phyloP scores from a whole-genome alignment of 2,113 vertebrate genomes.

The Junco hyemalis region DNA sequence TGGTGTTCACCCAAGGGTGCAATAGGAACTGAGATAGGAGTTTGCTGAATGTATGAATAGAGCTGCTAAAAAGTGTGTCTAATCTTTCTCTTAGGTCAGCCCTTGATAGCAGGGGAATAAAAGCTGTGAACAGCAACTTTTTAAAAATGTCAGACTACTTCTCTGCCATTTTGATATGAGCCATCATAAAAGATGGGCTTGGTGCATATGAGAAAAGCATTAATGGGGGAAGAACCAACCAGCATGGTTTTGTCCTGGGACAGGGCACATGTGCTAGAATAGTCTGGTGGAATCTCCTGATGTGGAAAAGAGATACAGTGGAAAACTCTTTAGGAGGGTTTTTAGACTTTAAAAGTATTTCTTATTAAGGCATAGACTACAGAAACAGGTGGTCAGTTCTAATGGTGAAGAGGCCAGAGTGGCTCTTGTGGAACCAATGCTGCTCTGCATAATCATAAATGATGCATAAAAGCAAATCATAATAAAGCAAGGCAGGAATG shows the following conservation, averaged over 20 bases:
- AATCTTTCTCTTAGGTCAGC: neutral
- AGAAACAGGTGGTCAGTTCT: neutral
- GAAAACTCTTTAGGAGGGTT: neutral
- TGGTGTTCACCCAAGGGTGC: neutral
- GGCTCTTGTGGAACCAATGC: accelerated
- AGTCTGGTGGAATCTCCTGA: neutral
- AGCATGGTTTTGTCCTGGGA: neutral
- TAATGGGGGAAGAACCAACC: neutral
- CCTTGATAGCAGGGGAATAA: neutral
- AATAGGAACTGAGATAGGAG: neutral
- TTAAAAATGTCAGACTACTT: neutral
- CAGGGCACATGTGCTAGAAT: neutral
- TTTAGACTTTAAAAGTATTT: neutral
- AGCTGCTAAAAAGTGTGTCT: neutral
- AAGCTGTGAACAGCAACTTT: neutral
- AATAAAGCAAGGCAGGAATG: neutral
- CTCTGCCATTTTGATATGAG: neutral
- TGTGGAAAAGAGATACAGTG: neutral
- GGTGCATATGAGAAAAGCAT: neutral
- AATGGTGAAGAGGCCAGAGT: neutral
- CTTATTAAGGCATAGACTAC: neutral
- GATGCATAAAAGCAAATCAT: neutral
- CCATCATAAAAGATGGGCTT: neutral
- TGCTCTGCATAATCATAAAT: neutral
- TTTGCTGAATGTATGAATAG: neutral